Base-by-base conservation (phyloP, 2,888 invertebrate genomes). In the Coleophora deauratella region DNA sequence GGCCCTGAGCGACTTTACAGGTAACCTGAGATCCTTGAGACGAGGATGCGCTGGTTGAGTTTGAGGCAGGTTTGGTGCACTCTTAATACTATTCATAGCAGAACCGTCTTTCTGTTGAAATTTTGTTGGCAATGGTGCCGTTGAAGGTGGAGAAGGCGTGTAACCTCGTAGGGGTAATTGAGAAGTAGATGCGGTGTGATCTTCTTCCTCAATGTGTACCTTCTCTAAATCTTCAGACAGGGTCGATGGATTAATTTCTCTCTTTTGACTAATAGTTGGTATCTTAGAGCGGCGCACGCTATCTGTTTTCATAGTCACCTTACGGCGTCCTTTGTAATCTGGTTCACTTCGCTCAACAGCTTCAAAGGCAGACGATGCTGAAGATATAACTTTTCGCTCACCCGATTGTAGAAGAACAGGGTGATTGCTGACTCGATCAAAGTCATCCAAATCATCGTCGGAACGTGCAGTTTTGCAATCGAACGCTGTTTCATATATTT, bases 401-500 rank as follows among this genome's bases (percentile, higher is more conserved):
- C 81, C 82, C 11, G 80, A 74, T 68, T 91, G 90, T 42, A 91
- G 73, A 40, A 94, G 78, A 38, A 93, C 90, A 10, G 93, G 92
- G 61, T 94, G 94, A 66, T 94, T 94, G 52, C 92, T 91, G 47
- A 94, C 90, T 46, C 93, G 90, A 57, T 94, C 94, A 39, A 94
- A 90, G 55, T 92, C 91, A 62, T 94, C 94, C 65, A 94, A 88
- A 55, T 94, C 92, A 70, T 92, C 91, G 57, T 92, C 91, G 8
- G 94, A 94, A 51, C 92, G 91, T 65, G 91, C 91, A 61, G 94
- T 91, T 76, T 93, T 93, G 74, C 94, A 94, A 76, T 95, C 95
- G 74, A 95, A 95, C 44, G 95, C 95, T 42, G 95, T 95, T 79
- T 95, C 95, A 73, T 95, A 95, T 42, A 95, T 89, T 77, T 93